phyloP scores from a whole-genome alignment of 2,888 invertebrate species.

The Ennomos fuscantarius region DNA sequence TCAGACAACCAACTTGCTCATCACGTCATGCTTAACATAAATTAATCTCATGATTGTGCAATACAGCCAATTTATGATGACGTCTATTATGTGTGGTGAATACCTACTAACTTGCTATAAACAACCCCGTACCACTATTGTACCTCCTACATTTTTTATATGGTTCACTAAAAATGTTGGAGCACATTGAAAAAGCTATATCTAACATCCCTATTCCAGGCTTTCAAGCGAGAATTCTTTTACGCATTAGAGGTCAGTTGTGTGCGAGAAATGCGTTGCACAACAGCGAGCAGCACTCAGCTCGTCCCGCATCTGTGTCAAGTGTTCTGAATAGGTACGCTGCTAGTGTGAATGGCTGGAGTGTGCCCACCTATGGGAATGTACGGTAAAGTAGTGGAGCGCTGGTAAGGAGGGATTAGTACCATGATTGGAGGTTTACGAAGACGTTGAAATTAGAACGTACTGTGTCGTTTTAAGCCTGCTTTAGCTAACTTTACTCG shows the following conservation, averaged over 20 bases:
- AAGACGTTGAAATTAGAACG: too few species aligned
- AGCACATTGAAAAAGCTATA: constrained; percentile 15
- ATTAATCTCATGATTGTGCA: too few species aligned
- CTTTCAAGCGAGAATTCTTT: constrained; percentile 30
- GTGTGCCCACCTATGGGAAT: constrained; percentile 26
- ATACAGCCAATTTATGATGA: too few species aligned
- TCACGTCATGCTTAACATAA: too few species aligned
- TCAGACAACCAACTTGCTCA: too few species aligned
- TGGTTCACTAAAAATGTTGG: background rate
- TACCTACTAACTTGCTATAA: too few species aligned
- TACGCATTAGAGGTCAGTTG: constrained; percentile 37
- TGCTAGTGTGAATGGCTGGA: constrained; percentile 32
- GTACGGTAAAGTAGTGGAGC: constrained; percentile 7
- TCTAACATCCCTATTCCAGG: constrained; percentile 15
- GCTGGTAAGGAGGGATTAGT: constrained; percentile 9
- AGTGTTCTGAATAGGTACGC: constrained; percentile 41
- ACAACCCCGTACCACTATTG: background rate
- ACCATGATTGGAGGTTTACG: constrained; percentile 9
- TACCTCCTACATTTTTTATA: background rate
- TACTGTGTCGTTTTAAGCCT: background rate
- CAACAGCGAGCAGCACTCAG: constrained; percentile 45
- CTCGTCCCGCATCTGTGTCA: constrained; percentile 45
- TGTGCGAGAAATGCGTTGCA: constrained; percentile 51
- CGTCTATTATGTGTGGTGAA: too few species aligned
- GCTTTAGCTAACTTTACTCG: constrained; percentile 3